A percentile compares a stretch with the other conserved stretches of the same genome.
These are phyloP conservation scores for Platyura marginata DNA, from an alignment of 1,140 invertebrate genomes.

Conservation along the genomic window DNA sequence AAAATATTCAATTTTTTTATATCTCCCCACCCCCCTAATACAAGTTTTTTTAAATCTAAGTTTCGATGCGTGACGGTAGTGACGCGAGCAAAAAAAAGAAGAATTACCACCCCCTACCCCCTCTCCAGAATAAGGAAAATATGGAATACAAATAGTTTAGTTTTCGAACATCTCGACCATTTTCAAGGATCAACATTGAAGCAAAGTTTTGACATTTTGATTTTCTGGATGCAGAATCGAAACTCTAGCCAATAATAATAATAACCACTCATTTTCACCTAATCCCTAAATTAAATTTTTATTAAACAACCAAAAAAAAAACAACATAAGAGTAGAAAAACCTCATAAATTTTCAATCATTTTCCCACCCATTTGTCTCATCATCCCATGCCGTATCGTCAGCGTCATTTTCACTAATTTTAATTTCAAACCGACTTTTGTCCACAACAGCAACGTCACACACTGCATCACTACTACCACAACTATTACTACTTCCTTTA, in stretches of 20 bases:
- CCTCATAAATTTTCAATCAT: background rate
- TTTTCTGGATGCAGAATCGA: background rate
- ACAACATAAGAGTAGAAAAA: background rate
- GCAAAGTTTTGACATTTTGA: background rate
- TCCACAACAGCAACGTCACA: background rate
- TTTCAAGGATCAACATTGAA: background rate
- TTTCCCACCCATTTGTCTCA: slow-evolving; percentile 15
- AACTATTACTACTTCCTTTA: background rate
- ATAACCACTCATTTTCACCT: background rate
- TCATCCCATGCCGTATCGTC: slow-evolving; percentile 22
- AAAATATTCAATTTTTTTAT: too few species aligned
- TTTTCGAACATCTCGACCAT: background rate
- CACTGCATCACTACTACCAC: too few species aligned
- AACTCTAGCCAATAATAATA: background rate
- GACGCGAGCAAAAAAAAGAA: too few species aligned
- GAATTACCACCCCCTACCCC: too few species aligned
- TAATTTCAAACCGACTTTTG: background rate
- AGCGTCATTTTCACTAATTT: slow-evolving; percentile 3
- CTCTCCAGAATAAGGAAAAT: too few species aligned
- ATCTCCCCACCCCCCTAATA: too few species aligned
- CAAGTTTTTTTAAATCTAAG: background rate
- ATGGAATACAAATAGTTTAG: too few species aligned
- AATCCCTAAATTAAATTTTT: background rate
- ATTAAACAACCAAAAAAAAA: background rate
- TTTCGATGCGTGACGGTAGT: background rate